Base-by-base conservation (phyloP, 2,888 invertebrate genomes). In the Lypha dubia region DNA sequence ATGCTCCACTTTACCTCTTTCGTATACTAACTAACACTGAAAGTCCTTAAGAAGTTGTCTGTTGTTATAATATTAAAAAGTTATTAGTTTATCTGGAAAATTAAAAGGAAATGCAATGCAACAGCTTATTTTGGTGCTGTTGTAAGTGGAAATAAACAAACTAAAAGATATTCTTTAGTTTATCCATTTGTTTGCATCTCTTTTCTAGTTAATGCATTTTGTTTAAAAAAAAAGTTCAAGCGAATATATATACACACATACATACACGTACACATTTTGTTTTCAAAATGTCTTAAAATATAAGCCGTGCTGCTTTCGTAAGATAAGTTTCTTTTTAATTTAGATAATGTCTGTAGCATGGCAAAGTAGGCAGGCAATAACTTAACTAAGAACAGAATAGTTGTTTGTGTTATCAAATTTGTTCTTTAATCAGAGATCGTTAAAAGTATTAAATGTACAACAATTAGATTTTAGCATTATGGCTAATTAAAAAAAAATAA, bases 61-160 rank as follows among this genome's bases (percentile, higher is more conserved):
- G 70, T 65, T 68, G 49, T 65, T 73, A 56, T 56, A 68, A 75
- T 70, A 46, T 76, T 76, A 68, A 80, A 81, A 81, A 75, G 63
- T 76, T 82, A 76, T 76, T 75, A 81, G 53, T 70, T 75, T 75
- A 62, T 68, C 68, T 75, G 35, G 35, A 63, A 81, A 62, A 75
- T 81, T 75, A 75, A 75, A 63, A 63, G 70, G 70, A 82, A 82
- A 82, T 76, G 84, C 84, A 82, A 82, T 76, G 84, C 84, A 84
- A 84, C 84, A 84, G 84, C 75, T 84, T 82, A 82, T 76, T 76
- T 53, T 81, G 17, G 24, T 28, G 62, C 46, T 76, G 35, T 15
- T 71, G 70, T 41, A 62, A 41, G 62, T 51, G 49, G n/a, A 67
- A 49, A 17, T 35, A 58, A 49, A 38, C 35, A 22, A 22, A 67